Evolutionary conservation across 2,888 invertebrate genomes (phyloP), one percentile per base, ranked within the genome.

Genomic region (Labia minor): DNA sequence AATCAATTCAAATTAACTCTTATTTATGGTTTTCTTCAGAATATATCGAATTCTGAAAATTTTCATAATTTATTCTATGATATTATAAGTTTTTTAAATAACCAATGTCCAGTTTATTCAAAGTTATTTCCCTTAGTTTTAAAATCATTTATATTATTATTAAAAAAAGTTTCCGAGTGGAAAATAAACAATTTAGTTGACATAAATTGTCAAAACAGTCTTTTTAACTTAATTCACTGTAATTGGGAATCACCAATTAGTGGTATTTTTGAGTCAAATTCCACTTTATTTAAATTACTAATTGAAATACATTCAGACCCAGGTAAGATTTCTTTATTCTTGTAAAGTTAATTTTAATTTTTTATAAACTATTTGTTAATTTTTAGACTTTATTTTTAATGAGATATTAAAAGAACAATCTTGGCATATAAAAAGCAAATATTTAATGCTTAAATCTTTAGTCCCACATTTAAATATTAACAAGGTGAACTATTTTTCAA

Each of bases 191-290:
- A 63, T 18, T 64, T 19, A 21, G 8, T 63, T 2, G 21, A 62
- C 49, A 26, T 11, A 61, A 19, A 66, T 19, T 4, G 37, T 1
- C 21, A 26, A 37, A 67, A 33, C 61, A 61, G 63, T 19, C 0
- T 68, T 21, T 20, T 1, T 21, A 49, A 63, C 61, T 63, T 66
- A 20, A 61, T 70, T 16, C 68, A 33, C 37, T 64, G 64, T 64
- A 85, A 85, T 72, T 85, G 85, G 85, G 83, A 84, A 72, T 85
- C 82, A 71, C 81, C 83, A 19, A 78, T 84, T 10, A 79, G 80
- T 68, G 83, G 83, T 66, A 78, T 84, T 8, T 78, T 81, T 71
- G 83, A 82, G 72, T 76, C 81, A 61, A 84, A 82, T 71, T 78
- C 79, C 69, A 74, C 72, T 14, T 75, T 84, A 69, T 83, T 84